These are phyloP conservation scores for Lichenostomus cassidix DNA, from an alignment of 2,113 vertebrate genomes.

Conservation along the genomic window DNA sequence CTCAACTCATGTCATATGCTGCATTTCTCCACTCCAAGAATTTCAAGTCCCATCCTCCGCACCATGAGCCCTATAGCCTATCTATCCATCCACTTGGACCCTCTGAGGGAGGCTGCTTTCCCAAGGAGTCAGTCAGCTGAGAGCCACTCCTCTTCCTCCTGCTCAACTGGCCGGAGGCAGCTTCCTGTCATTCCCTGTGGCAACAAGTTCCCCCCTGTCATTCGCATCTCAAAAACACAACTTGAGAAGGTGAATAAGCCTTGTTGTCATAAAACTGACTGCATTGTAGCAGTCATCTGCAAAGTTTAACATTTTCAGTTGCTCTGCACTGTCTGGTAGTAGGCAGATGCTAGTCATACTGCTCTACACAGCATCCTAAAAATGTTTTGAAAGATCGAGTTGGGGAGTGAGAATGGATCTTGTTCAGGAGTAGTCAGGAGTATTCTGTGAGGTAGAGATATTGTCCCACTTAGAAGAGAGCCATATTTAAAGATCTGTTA, in stretches of 20 bases:
- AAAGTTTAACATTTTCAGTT: not conserved
- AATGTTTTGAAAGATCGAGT: not conserved
- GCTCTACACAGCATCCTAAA: not conserved
- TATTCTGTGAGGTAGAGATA: not conserved
- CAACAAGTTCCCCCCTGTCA: conserved; percentile 88
- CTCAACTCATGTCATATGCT: conserved; percentile 86
- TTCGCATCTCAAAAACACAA: conserved; percentile 90
- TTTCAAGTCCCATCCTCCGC: conserved; percentile 81
- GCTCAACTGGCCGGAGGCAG: conserved; percentile 82
- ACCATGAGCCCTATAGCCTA: conserved; percentile 85
- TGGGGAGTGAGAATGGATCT: not conserved
- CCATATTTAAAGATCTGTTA: not conserved
- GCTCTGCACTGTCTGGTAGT: not conserved
- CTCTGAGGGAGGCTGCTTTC: conserved; percentile 77
- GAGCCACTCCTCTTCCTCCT: conserved; percentile 76
- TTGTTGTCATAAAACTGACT: conserved; percentile 30
- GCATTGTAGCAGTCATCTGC: not conserved
- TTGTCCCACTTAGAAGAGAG: not conserved
- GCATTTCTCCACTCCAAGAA: conserved; percentile 84
- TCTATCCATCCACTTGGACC: conserved; percentile 81
- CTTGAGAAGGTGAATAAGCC: conserved; percentile 89
- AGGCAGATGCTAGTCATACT: conserved; percentile 37
- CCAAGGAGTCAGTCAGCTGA: conserved; percentile 86
- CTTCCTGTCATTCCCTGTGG: conserved; percentile 86
- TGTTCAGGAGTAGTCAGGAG: not conserved